A percentile compares a stretch with the other conserved stretches of the same genome.
Evolutionary conservation across 2,113 vertebrate species (phyloP).

Genomic region (Scomber colias): DNA sequence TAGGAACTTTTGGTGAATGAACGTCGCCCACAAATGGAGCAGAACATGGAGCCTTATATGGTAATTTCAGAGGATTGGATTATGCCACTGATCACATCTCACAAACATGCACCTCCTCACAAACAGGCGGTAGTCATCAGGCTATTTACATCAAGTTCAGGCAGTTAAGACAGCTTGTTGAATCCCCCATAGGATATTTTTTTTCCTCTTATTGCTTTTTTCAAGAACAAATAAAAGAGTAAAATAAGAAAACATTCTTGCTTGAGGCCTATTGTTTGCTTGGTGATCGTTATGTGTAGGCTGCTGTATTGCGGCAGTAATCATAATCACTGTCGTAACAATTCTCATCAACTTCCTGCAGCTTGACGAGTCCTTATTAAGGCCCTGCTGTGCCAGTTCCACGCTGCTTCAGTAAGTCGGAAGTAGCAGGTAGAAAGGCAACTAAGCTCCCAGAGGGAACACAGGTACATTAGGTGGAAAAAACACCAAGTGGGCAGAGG

Average conservation of each 20-base stretch:
- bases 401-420: slow-evolving; percentile 38
- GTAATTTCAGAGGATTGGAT: too few relatives aligned
- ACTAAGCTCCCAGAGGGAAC: not conserved
- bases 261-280: slow-evolving; percentile 27
- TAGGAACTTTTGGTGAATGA: too few relatives aligned
- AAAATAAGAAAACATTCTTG: not conserved
- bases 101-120: too few relatives aligned
- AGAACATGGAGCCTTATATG: too few relatives aligned
- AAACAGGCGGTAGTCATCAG: too few relatives aligned
- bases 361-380: slow-evolving; percentile 50
- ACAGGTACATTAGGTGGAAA: slow-evolving; percentile 34
- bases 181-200: too few relatives aligned
- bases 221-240: not conserved
- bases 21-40: too few relatives aligned
- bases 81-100: too few relatives aligned
- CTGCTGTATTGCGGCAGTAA: slow-evolving; percentile 44
- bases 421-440: slow-evolving; percentile 25
- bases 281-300: slow-evolving; percentile 32
- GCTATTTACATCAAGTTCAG: too few relatives aligned
- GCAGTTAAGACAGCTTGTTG: too few relatives aligned
- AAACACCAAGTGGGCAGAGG: slow-evolving; percentile 33
- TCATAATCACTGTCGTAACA: slow-evolving; percentile 65
- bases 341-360: slow-evolving; percentile 67
- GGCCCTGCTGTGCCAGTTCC: slow-evolving; percentile 22
- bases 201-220: too few relatives aligned